These are phyloP conservation scores for Ceratitis capitata DNA, from an alignment of 1,140 invertebrate species.

Conservation along the genomic window DNA sequence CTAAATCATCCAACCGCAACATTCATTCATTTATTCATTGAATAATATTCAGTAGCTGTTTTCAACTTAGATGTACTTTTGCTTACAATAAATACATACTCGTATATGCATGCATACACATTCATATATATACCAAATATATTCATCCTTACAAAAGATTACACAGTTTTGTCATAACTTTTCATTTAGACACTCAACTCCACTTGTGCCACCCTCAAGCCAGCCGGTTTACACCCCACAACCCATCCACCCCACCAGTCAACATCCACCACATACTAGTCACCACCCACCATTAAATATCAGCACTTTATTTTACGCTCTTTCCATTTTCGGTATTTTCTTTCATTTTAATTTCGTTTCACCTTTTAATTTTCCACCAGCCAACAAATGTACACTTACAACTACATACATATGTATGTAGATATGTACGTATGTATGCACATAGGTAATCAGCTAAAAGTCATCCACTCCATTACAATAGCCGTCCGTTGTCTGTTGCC, in stretches of 20 bases:
- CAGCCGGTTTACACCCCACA: neutral
- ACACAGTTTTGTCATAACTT: neutral
- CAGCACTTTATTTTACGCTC: too few species aligned
- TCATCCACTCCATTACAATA: neutral
- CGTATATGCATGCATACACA: neutral
- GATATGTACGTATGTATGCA: too few species aligned
- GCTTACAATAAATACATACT: neutral
- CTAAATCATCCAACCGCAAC: neutral
- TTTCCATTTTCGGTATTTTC: slow-evolving; percentile 14
- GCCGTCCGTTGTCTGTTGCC: neutral
- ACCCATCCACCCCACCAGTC: neutral
- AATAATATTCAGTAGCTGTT: neutral
- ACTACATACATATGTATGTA: too few species aligned
- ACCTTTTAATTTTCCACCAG: neutral
- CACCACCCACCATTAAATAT: too few species aligned
- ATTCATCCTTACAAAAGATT: neutral
- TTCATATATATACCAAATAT: neutral
- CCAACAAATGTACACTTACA: neutral
- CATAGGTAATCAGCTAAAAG: too few species aligned
- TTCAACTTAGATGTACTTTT: neutral
- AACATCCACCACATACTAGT: neutral
- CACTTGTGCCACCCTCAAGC: neutral
- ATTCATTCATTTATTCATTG: slow-evolving; percentile 16
- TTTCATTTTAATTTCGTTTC: neutral
- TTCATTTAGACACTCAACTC: neutral